These are phyloP conservation scores for Chouioia cunea DNA, from an alignment of 2,888 invertebrate species.

Conservation along the genomic window DNA sequence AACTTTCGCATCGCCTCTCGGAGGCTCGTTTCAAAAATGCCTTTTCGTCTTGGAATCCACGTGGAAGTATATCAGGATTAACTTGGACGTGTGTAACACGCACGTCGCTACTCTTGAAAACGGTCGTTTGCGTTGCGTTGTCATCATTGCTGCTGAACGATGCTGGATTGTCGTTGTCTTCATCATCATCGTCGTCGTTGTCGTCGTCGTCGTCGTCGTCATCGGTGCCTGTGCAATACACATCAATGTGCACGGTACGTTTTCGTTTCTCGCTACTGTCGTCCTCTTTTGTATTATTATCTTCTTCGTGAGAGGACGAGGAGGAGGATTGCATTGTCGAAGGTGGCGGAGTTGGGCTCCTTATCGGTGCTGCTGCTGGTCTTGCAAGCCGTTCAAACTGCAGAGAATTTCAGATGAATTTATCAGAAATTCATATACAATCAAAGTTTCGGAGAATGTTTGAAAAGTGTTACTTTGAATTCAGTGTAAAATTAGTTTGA, in stretches of 20 bases:
- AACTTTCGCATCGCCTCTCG: slow-evolving; percentile 55
- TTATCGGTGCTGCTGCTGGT: slow-evolving; percentile 49
- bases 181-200: slow-evolving; percentile 68
- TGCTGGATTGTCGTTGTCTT: slow-evolving; percentile 62
- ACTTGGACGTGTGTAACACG: slow-evolving; percentile 73
- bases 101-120: slow-evolving; percentile 75
- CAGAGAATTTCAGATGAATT: not conserved
- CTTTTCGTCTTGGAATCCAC: slow-evolving; percentile 61
- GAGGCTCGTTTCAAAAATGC: slow-evolving; percentile 58
- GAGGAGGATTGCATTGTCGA: slow-evolving; percentile 15
- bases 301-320: not conserved
- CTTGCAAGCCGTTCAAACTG: slow-evolving; percentile 43
- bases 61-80: slow-evolving; percentile 67
- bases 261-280: slow-evolving; percentile 65
- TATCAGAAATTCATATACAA: too few species aligned
- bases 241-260: slow-evolving; percentile 81
- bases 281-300: slow-evolving; percentile 28
- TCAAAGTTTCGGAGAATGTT: too few species aligned
- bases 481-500: too few species aligned
- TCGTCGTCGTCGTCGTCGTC: slow-evolving; percentile 62
- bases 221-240: slow-evolving; percentile 79
- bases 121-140: slow-evolving; percentile 74
- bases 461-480: too few species aligned
- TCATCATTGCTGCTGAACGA: slow-evolving; percentile 60
- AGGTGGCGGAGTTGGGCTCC: slow-evolving; percentile 47